These are phyloP conservation scores for Drosophila kepulauana DNA, from an alignment of 1,140 invertebrate genomes.

Conservation along the genomic window DNA sequence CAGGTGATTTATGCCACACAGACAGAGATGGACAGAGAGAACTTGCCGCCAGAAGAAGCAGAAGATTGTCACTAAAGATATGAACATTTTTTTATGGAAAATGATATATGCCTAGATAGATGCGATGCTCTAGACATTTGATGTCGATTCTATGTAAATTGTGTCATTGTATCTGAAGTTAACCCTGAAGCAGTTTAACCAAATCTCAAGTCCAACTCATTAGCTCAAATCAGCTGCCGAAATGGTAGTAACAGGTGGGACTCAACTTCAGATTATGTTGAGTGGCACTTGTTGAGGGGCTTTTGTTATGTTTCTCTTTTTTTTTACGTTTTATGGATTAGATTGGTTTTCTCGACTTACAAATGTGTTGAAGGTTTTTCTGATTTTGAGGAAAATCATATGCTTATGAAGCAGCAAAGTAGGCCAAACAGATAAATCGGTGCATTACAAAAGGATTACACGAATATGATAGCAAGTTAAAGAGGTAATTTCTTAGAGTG, in stretches of 20 bases:
- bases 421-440: not conserved
- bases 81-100: conserved; percentile 41
- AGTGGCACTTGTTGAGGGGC: conserved; percentile 57
- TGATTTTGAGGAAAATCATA: not conserved
- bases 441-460: not conserved
- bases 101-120: conserved; percentile 57
- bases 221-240: conserved; percentile 22
- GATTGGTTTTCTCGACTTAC: conserved; percentile 23
- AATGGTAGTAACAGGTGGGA: conserved; percentile 40
- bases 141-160: conserved; percentile 71
- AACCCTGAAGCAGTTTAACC: conserved; percentile 24
- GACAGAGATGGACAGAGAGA: not conserved
- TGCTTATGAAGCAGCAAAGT: not conserved
- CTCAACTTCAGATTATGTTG: conserved; percentile 8
- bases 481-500: not conserved
- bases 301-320: conserved; percentile 9
- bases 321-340: conserved; percentile 2
- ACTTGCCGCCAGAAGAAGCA: conserved; percentile 43
- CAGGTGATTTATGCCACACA: conserved; percentile 62
- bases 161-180: conserved; percentile 17
- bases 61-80: conserved; percentile 68
- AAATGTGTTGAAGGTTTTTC: conserved; percentile 19
- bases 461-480: not conserved
- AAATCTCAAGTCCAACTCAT: conserved; percentile 39
- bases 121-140: conserved; percentile 16